Evolutionary conservation across 2,797 vertebrate genomes (phyloP).

Genomic region (Labroides dimidiatus): DNA sequence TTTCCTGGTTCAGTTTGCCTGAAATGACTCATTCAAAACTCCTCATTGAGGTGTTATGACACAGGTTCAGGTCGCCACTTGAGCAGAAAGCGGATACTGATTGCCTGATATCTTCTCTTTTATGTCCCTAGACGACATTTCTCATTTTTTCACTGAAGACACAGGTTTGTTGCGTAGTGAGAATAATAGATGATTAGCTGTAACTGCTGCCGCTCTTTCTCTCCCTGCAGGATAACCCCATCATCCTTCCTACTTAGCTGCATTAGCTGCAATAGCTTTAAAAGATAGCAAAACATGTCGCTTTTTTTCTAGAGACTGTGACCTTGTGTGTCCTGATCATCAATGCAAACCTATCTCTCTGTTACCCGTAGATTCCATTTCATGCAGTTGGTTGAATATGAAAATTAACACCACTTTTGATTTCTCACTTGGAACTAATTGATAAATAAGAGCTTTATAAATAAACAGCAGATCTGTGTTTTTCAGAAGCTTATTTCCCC

Average conservation of each 20-base stretch:
- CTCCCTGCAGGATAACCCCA: constrained; percentile 41
- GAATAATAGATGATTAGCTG: constrained; percentile 56
- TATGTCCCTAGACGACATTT: constrained; percentile 74
- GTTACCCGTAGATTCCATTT: constrained; percentile 40
- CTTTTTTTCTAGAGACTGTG: constrained; percentile 17
- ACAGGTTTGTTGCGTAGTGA: constrained; percentile 79
- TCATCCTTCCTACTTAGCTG: constrained; percentile 58
- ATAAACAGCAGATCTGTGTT: constrained; percentile 45
- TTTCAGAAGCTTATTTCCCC: constrained; percentile 59
- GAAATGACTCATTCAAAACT: constrained; percentile 28
- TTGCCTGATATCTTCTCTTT: constrained; percentile 70
- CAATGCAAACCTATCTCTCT: constrained; percentile 28
- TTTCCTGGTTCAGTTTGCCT: constrained; percentile 10
- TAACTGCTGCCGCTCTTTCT: constrained; percentile 49
- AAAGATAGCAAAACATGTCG: constrained; percentile 8
- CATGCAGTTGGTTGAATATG: constrained; percentile 30
- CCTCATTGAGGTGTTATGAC: constrained; percentile 29
- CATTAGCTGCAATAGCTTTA: constrained; percentile 38
- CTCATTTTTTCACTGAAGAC: constrained; percentile 77
- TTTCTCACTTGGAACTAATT: constrained; percentile 52
- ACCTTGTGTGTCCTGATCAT: constrained; percentile 31
- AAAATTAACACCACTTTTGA: constrained; percentile 49
- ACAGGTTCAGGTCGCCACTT: constrained; percentile 36
- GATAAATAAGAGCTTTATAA: constrained; percentile 41
- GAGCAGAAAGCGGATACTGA: constrained; percentile 59